Percentiles rank a stretch among this genome's conserved stretches.
Evolutionary conservation across 2,888 invertebrate genomes (phyloP).

Genomic region (Apantesis nais): DNA sequence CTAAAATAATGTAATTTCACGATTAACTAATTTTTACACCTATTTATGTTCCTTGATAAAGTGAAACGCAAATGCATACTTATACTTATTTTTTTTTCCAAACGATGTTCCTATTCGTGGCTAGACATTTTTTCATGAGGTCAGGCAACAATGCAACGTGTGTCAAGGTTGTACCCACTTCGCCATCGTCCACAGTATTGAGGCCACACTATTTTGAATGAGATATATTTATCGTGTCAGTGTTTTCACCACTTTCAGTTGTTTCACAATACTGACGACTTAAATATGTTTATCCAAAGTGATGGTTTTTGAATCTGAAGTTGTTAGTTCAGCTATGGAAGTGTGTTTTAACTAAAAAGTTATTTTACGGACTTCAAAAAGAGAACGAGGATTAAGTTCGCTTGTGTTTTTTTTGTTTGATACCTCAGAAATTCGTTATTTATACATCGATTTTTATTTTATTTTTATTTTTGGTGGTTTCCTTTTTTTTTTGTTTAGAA

Average conservation of each 20-base stretch:
- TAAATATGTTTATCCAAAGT: conserved; percentile 45
- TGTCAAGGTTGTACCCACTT: conserved; percentile 62
- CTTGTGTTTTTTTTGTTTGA: background rate
- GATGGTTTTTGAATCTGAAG: conserved; percentile 12
- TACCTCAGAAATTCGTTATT: background rate
- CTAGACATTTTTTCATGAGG: conserved; percentile 13
- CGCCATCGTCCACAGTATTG: conserved; percentile 50
- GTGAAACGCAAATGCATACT: background rate
- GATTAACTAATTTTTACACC: background rate
- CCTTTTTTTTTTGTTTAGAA: no score
- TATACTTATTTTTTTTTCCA: background rate
- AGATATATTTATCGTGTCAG: conserved; percentile 62
- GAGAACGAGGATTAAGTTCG: no score
- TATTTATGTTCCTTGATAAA: background rate
- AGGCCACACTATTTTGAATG: conserved; percentile 67
- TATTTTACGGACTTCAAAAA: no score
- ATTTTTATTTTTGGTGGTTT: no score
- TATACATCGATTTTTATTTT: background rate
- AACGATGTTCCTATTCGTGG: background rate
- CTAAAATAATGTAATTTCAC: background rate
- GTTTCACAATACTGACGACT: conserved; percentile 57
- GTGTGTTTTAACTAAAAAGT: background rate
- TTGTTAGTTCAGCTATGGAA: conserved; percentile 1
- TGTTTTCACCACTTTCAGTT: conserved; percentile 61
- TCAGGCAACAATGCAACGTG: conserved; percentile 32